Percentiles rank a stretch among this genome's conserved stretches.
Conservation (phyloP, 2,888 invertebrate species). For the Dinocampus coccinellae region DNA sequence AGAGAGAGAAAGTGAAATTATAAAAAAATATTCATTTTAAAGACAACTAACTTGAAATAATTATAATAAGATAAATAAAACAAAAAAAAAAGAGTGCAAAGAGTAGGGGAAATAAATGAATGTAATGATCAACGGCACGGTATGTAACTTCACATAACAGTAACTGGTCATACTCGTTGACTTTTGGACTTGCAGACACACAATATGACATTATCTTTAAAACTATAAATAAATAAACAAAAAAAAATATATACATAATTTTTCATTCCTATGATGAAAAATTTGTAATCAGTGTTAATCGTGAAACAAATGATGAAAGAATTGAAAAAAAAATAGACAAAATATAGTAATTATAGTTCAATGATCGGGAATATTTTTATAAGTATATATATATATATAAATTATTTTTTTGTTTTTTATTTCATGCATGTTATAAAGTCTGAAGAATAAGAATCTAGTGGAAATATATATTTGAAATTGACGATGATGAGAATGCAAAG, state of each 20-base stretch:
- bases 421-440: too few species aligned
- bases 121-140: constrained; percentile 44
- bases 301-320: too few species aligned
- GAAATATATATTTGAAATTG: too few species aligned
- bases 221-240: too few species aligned
- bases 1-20: neutral
- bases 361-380: too few species aligned
- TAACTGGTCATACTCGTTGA: constrained; percentile 67
- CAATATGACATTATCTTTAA: constrained; percentile 46
- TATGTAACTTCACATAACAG: constrained; percentile 62
- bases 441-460: neutral
- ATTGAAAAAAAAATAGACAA: too few species aligned
- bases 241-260: neutral
- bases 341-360: too few species aligned
- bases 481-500: too few species aligned
- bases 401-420: too few species aligned
- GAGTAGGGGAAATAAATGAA: neutral
- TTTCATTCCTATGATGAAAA: neutral
- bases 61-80: neutral
- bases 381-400: too few species aligned
- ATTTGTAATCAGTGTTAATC: too few species aligned
- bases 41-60: too few species aligned
- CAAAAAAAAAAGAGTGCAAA: neutral
- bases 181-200: constrained; percentile 53
- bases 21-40: neutral